Base-by-base conservation (phyloP, 1,140 invertebrate species). In the Nixonia krombeini region DNA sequence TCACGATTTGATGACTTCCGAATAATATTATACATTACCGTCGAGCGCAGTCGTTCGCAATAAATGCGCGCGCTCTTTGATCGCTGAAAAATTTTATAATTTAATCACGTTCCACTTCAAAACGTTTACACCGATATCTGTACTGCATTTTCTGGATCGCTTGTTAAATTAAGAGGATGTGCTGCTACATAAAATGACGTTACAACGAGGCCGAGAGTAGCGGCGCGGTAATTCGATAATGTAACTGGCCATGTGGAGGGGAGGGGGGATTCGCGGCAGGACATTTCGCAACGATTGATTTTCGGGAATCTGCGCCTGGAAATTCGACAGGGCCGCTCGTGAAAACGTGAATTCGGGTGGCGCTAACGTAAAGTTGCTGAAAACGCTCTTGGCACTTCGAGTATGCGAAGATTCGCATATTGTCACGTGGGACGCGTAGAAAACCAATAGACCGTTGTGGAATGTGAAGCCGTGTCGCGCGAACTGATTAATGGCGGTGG, bases 11-110 rank as follows among this genome's bases (percentile, higher is more conserved):
- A 57, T 57, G 47, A 64, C 31, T 64, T 64, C 50, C 52, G 52
- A 64, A 40, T 51, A 56, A 51, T 46, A 52, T 63, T 38, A 26
- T 56, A 51, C 38, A 63, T 56, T 63, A 63, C 45, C 59, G 44
- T 63, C 37, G 35, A 44, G 49, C 37, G 28, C 35, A 26, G 50
- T 55, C 50, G 55, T 63, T 63, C 40, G 6, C 21, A 21, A 21
- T 21, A 21, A 6, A 6, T 21, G n/a, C n/a, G 8, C 45, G 16
- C 13, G 9, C 12, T 41, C 62, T 65, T 65, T 65, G 53, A 58
- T 58, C 52, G 41, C 35, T 50, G 50, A 37, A 45, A 44, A 66
- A 45, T 59, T 58, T 66, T 59, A 47, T 50, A 59, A 66, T 58
- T 58, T 37, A 31, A 25, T 59, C 57, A 58, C 13, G 37, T 37